These are phyloP conservation scores for Liodrosophila aerea DNA, from an alignment of 2,888 invertebrate species.

Conservation along the genomic window DNA sequence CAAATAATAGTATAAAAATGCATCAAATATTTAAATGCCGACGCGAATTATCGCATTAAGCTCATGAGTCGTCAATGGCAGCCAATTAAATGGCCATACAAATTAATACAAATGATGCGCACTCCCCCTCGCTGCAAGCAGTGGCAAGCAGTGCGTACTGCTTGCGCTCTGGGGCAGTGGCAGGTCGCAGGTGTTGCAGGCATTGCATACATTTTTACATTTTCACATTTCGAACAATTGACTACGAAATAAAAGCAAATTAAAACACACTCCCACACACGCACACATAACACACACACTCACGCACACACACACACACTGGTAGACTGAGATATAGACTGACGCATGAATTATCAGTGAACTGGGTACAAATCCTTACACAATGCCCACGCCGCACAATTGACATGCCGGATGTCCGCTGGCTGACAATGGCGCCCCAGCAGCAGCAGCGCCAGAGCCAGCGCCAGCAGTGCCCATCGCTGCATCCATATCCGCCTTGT, in stretches of 20 bases:
- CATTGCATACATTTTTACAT: constrained; percentile 49
- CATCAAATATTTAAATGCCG: constrained; percentile 12
- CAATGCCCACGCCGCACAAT: constrained; percentile 82
- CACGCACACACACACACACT: constrained; percentile 39
- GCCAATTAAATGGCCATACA: constrained; percentile 74
- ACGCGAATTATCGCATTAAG: constrained; percentile 72
- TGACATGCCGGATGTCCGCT: constrained; percentile 81
- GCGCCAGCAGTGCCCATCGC: constrained; percentile 69
- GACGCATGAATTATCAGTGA: constrained; percentile 61
- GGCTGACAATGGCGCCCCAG: constrained; percentile 76
- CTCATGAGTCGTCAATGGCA: constrained; percentile 57
- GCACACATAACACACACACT: constrained; percentile 21
- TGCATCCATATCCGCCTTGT: constrained; percentile 79
- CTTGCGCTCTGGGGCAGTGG: constrained; percentile 20
- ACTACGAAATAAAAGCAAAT: constrained; percentile 72
- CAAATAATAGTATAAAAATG: too few species aligned
- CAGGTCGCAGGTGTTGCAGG: constrained; percentile 60
- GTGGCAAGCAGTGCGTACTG: neutral
- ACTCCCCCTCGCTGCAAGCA: constrained; percentile 13
- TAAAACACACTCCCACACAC: constrained; percentile 59
- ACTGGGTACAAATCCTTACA: constrained; percentile 79
- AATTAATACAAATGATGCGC: constrained; percentile 72
- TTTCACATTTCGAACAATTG: constrained; percentile 73
- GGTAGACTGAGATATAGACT: constrained; percentile 13
- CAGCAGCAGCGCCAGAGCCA: constrained; percentile 63